Evolutionary conservation across 2,888 invertebrate species (phyloP).

Genomic region (Trilocha varians): DNA sequence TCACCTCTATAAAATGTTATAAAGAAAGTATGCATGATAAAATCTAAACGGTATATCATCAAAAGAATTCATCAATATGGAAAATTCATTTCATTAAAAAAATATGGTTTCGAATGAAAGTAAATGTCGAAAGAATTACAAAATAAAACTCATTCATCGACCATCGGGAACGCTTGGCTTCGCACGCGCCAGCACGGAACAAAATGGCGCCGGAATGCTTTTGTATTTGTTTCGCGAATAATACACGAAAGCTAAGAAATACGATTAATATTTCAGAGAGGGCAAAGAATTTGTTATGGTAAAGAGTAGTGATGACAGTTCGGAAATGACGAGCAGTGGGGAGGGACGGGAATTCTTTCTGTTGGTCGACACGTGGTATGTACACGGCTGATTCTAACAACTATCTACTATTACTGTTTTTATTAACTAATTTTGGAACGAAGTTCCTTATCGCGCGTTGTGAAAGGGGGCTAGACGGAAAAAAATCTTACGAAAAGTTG

Average conservation of each 20-base stretch:
- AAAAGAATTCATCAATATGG: too few relatives aligned
- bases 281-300: slow-evolving; percentile 54
- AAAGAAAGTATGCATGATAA: too few relatives aligned
- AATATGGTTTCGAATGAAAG: too few relatives aligned
- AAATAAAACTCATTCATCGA: slow-evolving; percentile 13
- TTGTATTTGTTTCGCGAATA: slow-evolving; percentile 6
- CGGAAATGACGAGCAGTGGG: slow-evolving; percentile 40
- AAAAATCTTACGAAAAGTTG: too few relatives aligned
- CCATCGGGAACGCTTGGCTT: slow-evolving; percentile 14
- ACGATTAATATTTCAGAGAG: slow-evolving; percentile 57
- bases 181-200: slow-evolving; percentile 3
- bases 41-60: too few relatives aligned
- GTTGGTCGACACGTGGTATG: slow-evolving; percentile 56
- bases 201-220: slow-evolving; percentile 13
- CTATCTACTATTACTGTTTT: not conserved
- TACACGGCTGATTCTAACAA: slow-evolving; percentile 33
- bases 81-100: too few relatives aligned
- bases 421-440: not conserved
- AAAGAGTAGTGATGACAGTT: slow-evolving; percentile 56
- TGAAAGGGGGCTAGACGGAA: too few relatives aligned
- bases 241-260: slow-evolving; percentile 12
- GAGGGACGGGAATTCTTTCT: slow-evolving; percentile 55
- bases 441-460: too few relatives aligned
- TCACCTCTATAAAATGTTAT: too few relatives aligned
- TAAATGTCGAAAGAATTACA: slow-evolving; percentile 8